Conservation (phyloP, 2,797 vertebrate genomes). For the Cygnus olor region DNA sequence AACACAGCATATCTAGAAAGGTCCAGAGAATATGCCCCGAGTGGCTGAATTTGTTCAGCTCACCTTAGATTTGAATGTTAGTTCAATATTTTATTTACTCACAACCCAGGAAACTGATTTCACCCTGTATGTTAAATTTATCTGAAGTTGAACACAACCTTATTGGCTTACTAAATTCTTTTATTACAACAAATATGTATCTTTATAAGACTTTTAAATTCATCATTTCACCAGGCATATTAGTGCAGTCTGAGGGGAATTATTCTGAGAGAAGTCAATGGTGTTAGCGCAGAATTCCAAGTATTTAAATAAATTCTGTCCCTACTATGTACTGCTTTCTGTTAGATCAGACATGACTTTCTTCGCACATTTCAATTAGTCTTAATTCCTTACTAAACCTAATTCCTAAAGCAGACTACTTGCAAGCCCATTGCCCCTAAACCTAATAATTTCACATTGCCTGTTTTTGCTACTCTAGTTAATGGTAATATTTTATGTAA, state of each 20-base stretch:
- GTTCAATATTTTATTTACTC: slow-evolving; percentile 14
- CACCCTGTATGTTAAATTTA: neutral
- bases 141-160: neutral
- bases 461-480: slow-evolving; percentile 4
- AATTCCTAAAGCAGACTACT: slow-evolving; percentile 40
- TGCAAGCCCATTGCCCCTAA: slow-evolving; percentile 27
- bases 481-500: neutral
- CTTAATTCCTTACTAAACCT: slow-evolving; percentile 22
- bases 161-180: neutral
- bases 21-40: neutral
- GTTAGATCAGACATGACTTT: slow-evolving; percentile 45
- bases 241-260: neutral
- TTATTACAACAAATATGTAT: slow-evolving; percentile 21
- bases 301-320: slow-evolving; percentile 58
- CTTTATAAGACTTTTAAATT: slow-evolving; percentile 8
- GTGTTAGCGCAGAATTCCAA: slow-evolving; percentile 35
- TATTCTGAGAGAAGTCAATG: slow-evolving; percentile 31
- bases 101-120: neutral
- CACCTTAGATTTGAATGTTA: slow-evolving; percentile 1
- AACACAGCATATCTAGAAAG: neutral
- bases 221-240: neutral
- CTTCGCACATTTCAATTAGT: slow-evolving; percentile 44
- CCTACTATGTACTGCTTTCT: neutral
- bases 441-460: neutral
- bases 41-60: neutral